Conservation (phyloP, 2,113 vertebrate species). For the Circaetus cinerascens region DNA sequence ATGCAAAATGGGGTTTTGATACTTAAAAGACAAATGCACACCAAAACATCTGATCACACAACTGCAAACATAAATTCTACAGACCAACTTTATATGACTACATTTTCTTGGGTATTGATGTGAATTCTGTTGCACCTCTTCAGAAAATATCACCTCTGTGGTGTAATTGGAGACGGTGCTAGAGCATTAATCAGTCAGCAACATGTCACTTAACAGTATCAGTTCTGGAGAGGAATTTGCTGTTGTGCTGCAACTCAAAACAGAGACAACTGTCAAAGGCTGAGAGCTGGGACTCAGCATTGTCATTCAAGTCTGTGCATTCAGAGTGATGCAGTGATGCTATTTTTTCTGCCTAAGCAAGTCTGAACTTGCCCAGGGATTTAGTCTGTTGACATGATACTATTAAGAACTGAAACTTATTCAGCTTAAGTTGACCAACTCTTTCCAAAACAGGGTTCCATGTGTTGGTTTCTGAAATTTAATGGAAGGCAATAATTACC, state of each 20-base stretch:
- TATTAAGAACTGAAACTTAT: background rate
- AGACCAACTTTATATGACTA: fast-evolving
- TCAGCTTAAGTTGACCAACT: background rate
- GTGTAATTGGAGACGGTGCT: background rate
- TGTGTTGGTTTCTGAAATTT: conserved; percentile 18
- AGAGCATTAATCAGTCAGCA: background rate
- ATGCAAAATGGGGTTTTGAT: background rate
- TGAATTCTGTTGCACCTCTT: background rate
- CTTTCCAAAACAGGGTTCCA: conserved; percentile 1
- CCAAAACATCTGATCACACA: background rate
- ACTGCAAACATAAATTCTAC: background rate
- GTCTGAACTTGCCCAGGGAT: conserved; percentile 17
- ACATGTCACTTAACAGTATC: background rate
- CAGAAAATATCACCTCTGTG: background rate
- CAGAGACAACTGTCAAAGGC: background rate
- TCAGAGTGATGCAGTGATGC: background rate
- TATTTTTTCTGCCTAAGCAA: conserved; percentile 24
- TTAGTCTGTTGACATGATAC: background rate
- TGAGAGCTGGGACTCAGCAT: background rate
- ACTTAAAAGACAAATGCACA: background rate
- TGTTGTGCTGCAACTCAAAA: background rate
- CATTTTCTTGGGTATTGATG: background rate
- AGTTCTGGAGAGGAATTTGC: background rate
- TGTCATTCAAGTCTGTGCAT: conserved; percentile 1
- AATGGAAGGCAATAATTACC: background rate